phyloP scores from a whole-genome alignment of 1,140 invertebrate genomes.

The Drosophila watanabei region DNA sequence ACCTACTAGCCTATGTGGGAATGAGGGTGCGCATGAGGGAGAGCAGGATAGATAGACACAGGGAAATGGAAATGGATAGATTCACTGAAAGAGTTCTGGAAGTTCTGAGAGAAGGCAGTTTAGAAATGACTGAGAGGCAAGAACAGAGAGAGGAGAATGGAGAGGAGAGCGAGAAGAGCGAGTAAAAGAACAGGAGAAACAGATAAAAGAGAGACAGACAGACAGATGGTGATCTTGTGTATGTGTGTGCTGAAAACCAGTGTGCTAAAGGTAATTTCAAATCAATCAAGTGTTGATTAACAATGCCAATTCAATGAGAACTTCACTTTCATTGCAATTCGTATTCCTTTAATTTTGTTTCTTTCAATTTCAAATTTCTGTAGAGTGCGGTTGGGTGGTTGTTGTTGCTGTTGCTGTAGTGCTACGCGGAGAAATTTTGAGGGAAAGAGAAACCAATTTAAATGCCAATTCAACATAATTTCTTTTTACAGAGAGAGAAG shows the following conservation, averaged over 20 bases:
- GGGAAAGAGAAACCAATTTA: conserved; percentile 42
- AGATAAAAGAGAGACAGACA: background rate
- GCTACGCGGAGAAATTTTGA: conserved; percentile 49
- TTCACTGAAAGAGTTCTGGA: background rate
- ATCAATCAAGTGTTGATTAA: conserved; percentile 51
- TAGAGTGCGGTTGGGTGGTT: conserved; percentile 17
- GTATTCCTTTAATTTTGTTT: conserved; percentile 19
- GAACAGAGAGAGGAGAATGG: conserved; percentile 8
- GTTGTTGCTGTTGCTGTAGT: conserved; percentile 33
- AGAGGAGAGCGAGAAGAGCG: background rate
- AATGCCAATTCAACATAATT: conserved; percentile 38
- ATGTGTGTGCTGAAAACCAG: conserved; percentile 55
- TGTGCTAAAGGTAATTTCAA: conserved; percentile 55
- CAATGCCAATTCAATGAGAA: conserved; percentile 47
- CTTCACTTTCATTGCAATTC: conserved; percentile 44
- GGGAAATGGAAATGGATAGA: conserved; percentile 7
- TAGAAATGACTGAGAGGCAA: background rate
- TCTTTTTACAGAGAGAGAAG: conserved; percentile 1
- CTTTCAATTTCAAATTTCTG: conserved; percentile 19
- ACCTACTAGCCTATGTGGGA: conserved; percentile 61
- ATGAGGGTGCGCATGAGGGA: conserved; percentile 39
- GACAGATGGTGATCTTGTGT: conserved; percentile 16
- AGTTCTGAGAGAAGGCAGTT: background rate
- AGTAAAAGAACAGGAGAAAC: conserved; percentile 1
- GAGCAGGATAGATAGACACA: conserved; percentile 8